Evolutionary conservation across 2,113 vertebrate genomes (phyloP).

Genomic region (Urocitellus parryii): DNA sequence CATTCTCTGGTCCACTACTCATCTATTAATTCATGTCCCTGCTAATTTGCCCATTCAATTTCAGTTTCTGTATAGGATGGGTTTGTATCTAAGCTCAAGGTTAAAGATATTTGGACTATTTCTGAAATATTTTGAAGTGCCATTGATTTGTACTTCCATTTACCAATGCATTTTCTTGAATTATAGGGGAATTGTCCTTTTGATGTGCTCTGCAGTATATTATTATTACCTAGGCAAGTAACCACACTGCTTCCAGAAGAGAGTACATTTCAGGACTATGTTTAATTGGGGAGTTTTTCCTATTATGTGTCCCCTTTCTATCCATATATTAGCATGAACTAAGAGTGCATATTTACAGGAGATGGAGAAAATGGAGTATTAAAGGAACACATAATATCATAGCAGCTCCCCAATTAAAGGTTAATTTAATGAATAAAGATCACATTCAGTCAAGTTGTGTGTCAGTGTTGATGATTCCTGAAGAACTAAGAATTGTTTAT

Average conservation of each 20-base stretch:
- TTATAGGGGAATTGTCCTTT: background rate
- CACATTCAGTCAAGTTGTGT: background rate
- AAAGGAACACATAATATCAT: no score
- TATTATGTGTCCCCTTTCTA: background rate
- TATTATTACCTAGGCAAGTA: background rate
- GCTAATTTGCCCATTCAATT: background rate
- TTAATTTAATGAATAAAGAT: background rate
- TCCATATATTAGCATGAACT: no score
- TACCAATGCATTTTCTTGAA: no score
- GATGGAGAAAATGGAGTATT: no score
- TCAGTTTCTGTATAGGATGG: background rate
- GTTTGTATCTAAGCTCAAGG: background rate
- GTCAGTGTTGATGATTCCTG: background rate
- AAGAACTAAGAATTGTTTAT: background rate
- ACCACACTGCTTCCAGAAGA: background rate
- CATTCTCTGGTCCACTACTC: background rate
- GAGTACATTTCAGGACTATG: background rate
- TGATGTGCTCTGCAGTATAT: background rate
- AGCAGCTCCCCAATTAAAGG: background rate
- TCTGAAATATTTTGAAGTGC: background rate
- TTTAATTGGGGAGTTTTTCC: background rate
- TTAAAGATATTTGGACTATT: background rate
- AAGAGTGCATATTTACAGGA: no score
- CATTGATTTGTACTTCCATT: no score
- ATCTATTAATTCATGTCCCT: background rate